Base-by-base conservation (phyloP, 2,113 vertebrate genomes). In the Siphamia tubifer region DNA sequence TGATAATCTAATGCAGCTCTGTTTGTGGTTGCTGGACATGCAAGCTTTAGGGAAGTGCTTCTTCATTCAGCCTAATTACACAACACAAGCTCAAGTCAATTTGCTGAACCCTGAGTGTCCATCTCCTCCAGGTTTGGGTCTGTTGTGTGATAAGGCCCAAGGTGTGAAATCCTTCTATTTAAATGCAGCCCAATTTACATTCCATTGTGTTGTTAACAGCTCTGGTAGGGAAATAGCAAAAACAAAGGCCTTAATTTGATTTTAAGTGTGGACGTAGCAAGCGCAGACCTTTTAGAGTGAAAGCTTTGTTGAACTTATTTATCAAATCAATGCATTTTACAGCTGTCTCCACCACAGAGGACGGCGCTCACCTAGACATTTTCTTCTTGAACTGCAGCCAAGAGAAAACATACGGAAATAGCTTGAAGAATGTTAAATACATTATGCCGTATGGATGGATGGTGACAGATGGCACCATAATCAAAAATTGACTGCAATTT, bases 201-300 rank as follows among this genome's bases (percentile, higher is more conserved):
- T 52, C 55, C 60, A 82, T 87, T 91, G 83, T 88, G 69, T 67
- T 79, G 83, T 40, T 84, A 87, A 89, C 78, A 28, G 51, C 3
- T 48, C 67, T 51, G 25, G 30, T 27, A 3, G 28, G 57, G 49
- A 39, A 24, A 32, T 53, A 54, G 40, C 9, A 61, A 36, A 72
- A 75, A 75, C 73, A 82, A 75, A 83, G 49, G 32, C 23, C 52
- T 48, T 85, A 70, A 82, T 84, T 88, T 53, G 74, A 83, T 77
- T 84, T 72, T 38, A 74, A 73, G 55, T 69, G 62, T 54, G 54
- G 28, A 25, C 15, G n/a, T 55, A 55, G 63, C 71, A 83, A 67
- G 73, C 43, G 17, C 68, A 72, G 39, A 48, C 27, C 42, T 27
- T 32, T 60, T 12, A 56, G 44, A 68, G 48, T 24, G 55, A 65